Percentiles rank a stretch among this genome's conserved stretches.
Conservation (phyloP, 2,797 vertebrate genomes). For the Smutsia temminckii region DNA sequence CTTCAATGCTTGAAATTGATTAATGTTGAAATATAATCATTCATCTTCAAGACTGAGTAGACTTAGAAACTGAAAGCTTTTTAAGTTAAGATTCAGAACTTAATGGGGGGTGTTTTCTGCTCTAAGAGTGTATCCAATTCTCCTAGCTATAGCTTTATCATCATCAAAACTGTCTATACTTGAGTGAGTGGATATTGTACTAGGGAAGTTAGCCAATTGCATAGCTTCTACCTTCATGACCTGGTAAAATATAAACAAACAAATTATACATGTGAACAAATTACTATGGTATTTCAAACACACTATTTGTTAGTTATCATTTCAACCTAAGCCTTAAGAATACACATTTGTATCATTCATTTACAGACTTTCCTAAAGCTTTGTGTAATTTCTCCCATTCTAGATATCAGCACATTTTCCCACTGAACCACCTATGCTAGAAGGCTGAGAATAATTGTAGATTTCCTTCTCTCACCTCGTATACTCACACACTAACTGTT, state of each 20-base stretch:
- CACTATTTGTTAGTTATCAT: not conserved
- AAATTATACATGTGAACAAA: not conserved
- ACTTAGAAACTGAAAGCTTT: slow-evolving; percentile 67
- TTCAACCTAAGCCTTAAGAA: slow-evolving; percentile 6
- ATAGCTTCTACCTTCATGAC: slow-evolving; percentile 7
- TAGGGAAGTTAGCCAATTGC: slow-evolving; percentile 26
- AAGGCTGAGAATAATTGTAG: not conserved
- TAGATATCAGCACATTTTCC: not conserved
- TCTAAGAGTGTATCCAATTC: slow-evolving; percentile 60
- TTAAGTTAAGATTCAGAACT: slow-evolving; percentile 63
- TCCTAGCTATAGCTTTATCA: slow-evolving; percentile 57
- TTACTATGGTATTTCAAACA: slow-evolving; percentile 21
- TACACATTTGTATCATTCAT: not conserved
- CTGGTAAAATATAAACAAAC: slow-evolving; percentile 10
- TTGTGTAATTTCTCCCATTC: not conserved
- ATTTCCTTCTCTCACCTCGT: not conserved
- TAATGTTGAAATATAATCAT: slow-evolving; percentile 67
- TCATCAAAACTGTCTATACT: slow-evolving; percentile 58
- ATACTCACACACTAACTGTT: not conserved
- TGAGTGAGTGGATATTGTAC: not conserved
- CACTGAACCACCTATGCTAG: not conserved
- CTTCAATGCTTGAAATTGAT: slow-evolving; percentile 71
- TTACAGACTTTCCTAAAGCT: not conserved
- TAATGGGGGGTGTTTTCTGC: slow-evolving; percentile 62
- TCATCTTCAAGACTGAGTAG: slow-evolving; percentile 68